Percentiles rank a stretch among this genome's conserved stretches.
Evolutionary conservation across 2,888 invertebrate genomes (phyloP).

Genomic region (Drosophila quinaria): DNA sequence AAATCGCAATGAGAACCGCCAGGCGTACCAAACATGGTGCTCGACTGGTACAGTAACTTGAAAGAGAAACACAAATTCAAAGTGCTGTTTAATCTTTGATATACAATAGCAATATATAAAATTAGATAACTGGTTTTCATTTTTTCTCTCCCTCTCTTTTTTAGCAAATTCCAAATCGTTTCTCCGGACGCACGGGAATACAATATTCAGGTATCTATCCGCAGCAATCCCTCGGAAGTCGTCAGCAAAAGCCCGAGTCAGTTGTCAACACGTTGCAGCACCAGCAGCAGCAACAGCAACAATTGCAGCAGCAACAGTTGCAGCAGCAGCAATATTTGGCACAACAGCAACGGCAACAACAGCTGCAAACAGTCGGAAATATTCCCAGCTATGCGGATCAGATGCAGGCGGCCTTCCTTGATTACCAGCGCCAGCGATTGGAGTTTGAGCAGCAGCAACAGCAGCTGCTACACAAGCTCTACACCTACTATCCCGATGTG

Average conservation of each 20-base stretch:
- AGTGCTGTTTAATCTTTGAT: too few relatives aligned
- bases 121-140: background rate
- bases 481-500: slow-evolving; percentile 66
- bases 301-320: slow-evolving; percentile 40
- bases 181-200: slow-evolving; percentile 28
- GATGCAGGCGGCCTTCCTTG: slow-evolving; percentile 74
- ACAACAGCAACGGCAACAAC: slow-evolving; percentile 31
- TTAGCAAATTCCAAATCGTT: slow-evolving; percentile 47
- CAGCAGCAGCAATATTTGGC: slow-evolving; percentile 52
- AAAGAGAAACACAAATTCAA: too few relatives aligned
- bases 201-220: slow-evolving; percentile 51
- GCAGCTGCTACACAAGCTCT: slow-evolving; percentile 76
- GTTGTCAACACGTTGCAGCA: slow-evolving; percentile 48
- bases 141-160: background rate
- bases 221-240: slow-evolving; percentile 26
- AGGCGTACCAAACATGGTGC: slow-evolving; percentile 31
- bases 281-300: slow-evolving; percentile 54
- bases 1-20: slow-evolving; percentile 44
- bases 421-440: slow-evolving; percentile 77
- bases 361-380: slow-evolving; percentile 9
- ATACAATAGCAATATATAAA: too few relatives aligned
- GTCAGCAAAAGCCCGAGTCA: slow-evolving; percentile 42
- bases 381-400: slow-evolving; percentile 69
- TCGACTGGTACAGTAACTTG: slow-evolving; percentile 34
- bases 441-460: slow-evolving; percentile 77